A percentile compares a stretch with the other conserved stretches of the same genome.
Conservation (phyloP, 2,888 invertebrate genomes). For the Trypoxylon attenuatum region DNA sequence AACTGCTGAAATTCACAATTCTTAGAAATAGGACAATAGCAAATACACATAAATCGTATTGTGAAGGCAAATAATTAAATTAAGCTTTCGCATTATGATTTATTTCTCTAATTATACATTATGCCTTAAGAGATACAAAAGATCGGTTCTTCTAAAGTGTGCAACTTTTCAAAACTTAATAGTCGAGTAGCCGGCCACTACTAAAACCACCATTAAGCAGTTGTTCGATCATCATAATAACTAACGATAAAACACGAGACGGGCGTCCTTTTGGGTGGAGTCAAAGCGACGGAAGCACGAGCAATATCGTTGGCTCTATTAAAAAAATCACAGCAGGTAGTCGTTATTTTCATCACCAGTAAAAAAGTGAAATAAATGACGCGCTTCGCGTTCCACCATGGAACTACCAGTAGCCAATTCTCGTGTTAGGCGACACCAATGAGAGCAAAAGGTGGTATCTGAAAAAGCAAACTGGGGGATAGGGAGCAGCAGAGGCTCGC, state of each 20-base stretch:
- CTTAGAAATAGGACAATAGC: no score
- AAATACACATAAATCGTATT: no score
- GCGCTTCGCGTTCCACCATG: constrained; percentile 8
- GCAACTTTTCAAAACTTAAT: no score
- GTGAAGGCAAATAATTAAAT: no score
- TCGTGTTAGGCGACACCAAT: neutral
- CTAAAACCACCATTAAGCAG: neutral
- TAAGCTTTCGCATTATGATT: no score
- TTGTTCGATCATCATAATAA: neutral
- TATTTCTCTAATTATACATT: no score
- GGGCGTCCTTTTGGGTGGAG: neutral
- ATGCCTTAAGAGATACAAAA: no score
- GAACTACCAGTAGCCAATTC: constrained; percentile 18
- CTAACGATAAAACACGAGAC: neutral
- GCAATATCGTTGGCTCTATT: constrained; percentile 8
- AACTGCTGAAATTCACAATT: no score
- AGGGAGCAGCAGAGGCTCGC: neutral
- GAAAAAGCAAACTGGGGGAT: no score
- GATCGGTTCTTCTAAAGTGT: no score
- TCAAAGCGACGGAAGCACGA: constrained; percentile 1
- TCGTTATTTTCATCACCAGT: constrained; percentile 9
- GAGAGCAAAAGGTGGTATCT: neutral
- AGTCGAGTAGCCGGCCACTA: neutral
- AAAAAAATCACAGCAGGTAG: constrained; percentile 20
- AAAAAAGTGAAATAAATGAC: neutral